Evolutionary conservation across 2,113 vertebrate genomes (phyloP).

Genomic region (Ahaetulla prasina): DNA sequence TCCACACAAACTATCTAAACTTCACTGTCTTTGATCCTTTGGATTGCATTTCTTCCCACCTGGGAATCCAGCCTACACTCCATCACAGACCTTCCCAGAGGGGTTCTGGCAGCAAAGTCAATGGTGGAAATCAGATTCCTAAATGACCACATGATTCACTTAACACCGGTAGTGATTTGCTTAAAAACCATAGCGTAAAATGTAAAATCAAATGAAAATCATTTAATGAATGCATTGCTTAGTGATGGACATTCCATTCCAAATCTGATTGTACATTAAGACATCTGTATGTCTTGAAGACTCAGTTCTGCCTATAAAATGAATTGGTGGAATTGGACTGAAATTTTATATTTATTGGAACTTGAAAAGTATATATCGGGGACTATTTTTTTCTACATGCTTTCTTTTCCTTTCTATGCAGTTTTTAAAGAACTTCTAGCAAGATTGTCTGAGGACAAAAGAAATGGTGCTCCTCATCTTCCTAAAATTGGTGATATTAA

Average conservation of each 20-base stretch:
- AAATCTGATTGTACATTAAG: background rate
- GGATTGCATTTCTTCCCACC: background rate
- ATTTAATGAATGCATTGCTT: background rate
- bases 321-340: background rate
- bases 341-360: background rate
- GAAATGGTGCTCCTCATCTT: constrained; percentile 91
- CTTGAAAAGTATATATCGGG: background rate
- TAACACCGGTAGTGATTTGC: background rate
- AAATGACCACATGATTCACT: background rate
- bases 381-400: background rate
- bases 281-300: background rate
- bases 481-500: constrained; percentile 98
- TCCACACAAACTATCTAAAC: background rate
- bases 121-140: background rate
- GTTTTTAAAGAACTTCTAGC: constrained; percentile 96
- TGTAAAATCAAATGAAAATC: background rate
- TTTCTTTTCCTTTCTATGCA: constrained; percentile 54
- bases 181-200: background rate
- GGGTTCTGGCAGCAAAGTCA: background rate
- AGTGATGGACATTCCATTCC: background rate
- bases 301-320: background rate
- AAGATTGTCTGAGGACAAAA: constrained; percentile 88
- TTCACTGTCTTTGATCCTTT: background rate
- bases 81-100: background rate
- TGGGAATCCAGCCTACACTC: background rate